Conservation (phyloP, 1,140 invertebrate genomes). For the Drosophila melanogaster region Release_6_plus_ISO1_MT NT_033777.3:22075501-22076000, state of each 20-base stretch:
- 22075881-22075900: conserved; percentile 37
- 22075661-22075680: conserved; percentile 51
- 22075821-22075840: conserved; percentile 29
- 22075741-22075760: conserved; percentile 67
- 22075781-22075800: conserved; percentile 64
- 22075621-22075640: conserved; percentile 30
- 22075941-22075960: conserved; percentile 2
- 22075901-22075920: conserved; percentile 29
- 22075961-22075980: conserved; percentile 12
- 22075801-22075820: conserved; percentile 43
- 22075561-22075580: conserved; percentile 56
- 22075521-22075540: conserved; percentile 51
- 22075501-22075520: conserved; percentile 78
- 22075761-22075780: conserved; percentile 75
- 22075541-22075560: conserved; percentile 55
- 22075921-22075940: conserved; percentile 22
- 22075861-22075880: conserved; percentile 57
- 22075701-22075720: conserved; percentile 54
- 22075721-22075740: conserved; percentile 79
- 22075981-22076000: conserved; percentile 29
- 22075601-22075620: conserved; percentile 30
- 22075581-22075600: conserved; percentile 60
- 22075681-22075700: conserved; percentile 27
- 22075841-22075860: conserved; percentile 29
- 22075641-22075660: conserved; percentile 64